Evolutionary conservation across 2,113 vertebrate genomes (phyloP).

Genomic region (Cichladusa arquata): DNA sequence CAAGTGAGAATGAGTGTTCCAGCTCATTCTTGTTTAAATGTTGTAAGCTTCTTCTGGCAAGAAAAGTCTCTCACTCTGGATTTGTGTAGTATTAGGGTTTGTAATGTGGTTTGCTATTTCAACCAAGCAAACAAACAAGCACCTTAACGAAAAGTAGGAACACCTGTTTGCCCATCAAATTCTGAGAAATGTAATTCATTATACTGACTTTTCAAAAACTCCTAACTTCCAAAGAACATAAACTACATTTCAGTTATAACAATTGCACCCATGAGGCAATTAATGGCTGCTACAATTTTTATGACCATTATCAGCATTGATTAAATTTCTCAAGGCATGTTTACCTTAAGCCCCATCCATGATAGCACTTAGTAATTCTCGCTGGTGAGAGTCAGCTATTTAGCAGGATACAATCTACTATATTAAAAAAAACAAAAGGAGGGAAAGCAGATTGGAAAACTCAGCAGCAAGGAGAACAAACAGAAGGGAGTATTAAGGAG

Average conservation of each 20-base stretch:
- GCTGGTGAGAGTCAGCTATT: not conserved
- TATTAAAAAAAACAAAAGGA: not conserved
- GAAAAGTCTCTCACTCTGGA: not conserved
- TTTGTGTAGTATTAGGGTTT: not conserved
- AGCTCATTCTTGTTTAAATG: not conserved
- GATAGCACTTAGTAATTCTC: not conserved
- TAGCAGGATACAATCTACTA: not conserved
- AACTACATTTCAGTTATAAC: not conserved
- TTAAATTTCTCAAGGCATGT: not conserved
- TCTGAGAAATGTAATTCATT: not conserved
- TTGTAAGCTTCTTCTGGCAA: not conserved
- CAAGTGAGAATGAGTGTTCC: not conserved
- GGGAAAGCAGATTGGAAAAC: not conserved
- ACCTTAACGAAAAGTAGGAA: not conserved
- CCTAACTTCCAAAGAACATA: not conserved
- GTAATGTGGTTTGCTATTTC: not conserved
- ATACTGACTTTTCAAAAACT: not conserved
- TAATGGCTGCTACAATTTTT: not conserved
- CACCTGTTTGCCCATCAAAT: not conserved
- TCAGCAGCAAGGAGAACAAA: conserved; percentile 14
- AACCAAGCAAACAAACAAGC: not conserved
- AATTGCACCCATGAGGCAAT: not conserved
- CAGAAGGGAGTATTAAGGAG: conserved; percentile 3
- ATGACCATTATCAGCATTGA: not conserved
- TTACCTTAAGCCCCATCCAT: not conserved